Percentiles rank a stretch among this genome's conserved stretches.
Conservation (phyloP, 2,888 invertebrate genomes). For the Thecophora atra region DNA sequence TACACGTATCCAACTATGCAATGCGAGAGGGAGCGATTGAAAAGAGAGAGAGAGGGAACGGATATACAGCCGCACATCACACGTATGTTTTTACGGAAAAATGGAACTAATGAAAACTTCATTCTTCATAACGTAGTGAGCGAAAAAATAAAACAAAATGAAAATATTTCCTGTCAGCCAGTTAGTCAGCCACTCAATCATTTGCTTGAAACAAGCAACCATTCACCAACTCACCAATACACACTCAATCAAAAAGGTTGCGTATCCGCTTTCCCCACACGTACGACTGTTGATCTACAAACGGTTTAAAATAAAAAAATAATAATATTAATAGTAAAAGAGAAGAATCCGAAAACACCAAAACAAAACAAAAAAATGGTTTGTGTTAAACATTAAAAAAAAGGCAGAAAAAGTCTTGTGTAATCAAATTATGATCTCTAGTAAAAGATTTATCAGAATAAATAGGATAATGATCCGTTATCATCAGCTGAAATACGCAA, state of each 20-base stretch:
- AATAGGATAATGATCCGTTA: no score
- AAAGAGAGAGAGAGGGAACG: background rate
- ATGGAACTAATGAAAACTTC: constrained; percentile 9
- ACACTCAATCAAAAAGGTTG: constrained; percentile 35
- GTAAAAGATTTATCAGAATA: no score
- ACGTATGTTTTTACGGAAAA: background rate
- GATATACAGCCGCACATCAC: background rate
- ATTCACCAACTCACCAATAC: background rate
- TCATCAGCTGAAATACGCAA: no score
- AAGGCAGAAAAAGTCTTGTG: no score
- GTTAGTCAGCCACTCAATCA: constrained; percentile 12
- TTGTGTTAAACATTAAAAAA: background rate
- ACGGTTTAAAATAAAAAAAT: background rate
- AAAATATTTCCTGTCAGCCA: constrained; percentile 21
- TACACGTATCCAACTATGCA: constrained; percentile 18
- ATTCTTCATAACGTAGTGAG: no score
- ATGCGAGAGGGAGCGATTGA: background rate
- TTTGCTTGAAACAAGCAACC: background rate
- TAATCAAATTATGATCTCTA: no score
- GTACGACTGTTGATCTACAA: constrained; percentile 28
- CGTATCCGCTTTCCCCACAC: constrained; percentile 35
- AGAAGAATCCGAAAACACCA: background rate
- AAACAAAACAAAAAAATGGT: background rate
- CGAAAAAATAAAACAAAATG: no score
- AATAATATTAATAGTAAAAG: background rate